These are phyloP conservation scores for Manis javanica DNA, from an alignment of 2,797 vertebrate species.

Conservation along the genomic window DNA sequence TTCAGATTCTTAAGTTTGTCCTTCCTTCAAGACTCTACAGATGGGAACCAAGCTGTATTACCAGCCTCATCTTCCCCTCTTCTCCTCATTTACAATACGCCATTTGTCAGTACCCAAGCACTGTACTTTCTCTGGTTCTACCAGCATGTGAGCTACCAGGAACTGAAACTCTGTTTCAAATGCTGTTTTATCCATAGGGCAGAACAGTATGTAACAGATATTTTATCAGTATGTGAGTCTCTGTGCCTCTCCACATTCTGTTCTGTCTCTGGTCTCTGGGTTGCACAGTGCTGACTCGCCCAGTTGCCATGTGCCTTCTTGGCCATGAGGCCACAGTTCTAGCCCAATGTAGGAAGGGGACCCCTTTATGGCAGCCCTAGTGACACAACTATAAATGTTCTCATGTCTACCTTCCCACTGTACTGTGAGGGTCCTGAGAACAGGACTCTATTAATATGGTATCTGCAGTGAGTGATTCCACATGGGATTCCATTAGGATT, in stretches of 20 bases:
- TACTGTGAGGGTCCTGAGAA: background rate
- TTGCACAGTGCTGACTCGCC: background rate
- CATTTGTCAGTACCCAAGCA: background rate
- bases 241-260: background rate
- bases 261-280: background rate
- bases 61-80: background rate
- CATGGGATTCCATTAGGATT: background rate
- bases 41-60: background rate
- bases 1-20: slow-evolving; percentile 36
- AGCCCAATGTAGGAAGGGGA: background rate
- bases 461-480: background rate
- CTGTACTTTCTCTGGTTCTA: background rate
- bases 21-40: background rate
- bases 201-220: background rate
- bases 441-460: background rate
- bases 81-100: background rate
- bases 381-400: background rate
- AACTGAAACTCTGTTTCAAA: background rate
- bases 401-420: background rate
- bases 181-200: background rate
- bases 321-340: background rate
- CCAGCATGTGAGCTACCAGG: background rate
- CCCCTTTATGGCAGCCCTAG: background rate
- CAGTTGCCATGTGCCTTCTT: background rate
- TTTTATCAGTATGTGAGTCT: background rate